Evolutionary conservation across 2,113 vertebrate species (phyloP), one percentile per base, ranked within the genome.

Genomic region (Hassar affinis): DNA sequence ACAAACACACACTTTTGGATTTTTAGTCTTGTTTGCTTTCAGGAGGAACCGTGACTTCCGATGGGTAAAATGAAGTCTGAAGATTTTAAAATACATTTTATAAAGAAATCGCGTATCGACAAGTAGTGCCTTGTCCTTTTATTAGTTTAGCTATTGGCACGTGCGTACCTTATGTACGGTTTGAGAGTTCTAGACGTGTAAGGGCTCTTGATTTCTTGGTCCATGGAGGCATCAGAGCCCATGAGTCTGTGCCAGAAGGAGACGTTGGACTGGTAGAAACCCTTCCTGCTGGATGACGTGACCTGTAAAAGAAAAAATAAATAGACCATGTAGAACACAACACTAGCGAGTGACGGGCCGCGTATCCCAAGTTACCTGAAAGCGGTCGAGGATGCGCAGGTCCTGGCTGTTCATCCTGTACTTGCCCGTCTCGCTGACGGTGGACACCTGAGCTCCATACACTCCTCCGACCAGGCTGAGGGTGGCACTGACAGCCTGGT

Each of bases 121-220:
- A 38, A 22, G 25, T 33, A 51, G 1, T 25, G 20, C 3, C n/a
- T n/a, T n/a, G n/a, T n/a, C n/a, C n/a, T n/a, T n/a, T n/a, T n/a
- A n/a, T n/a, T n/a, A n/a, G 61, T 11, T 45, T 38, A 33, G n/a
- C 25, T 14, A 17, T 15, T 61, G 38, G 38, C 38, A 42, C 38
- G 3, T 42, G 38, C 6, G 81, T 91, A 99, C 98, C 98, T 97
- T 94, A 99, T 99, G 85, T 92, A 99, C 0, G 97, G 97, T 57
- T 98, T 98, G 72, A 99, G 93, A 69, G 95, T 91, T n/a, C 97
- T 95, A 45, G 97, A 95, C 0, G 97, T 99, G 61, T 99, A 99
- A 1, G 98, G 97, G 88, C 98, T 99, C 90, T 96, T 95, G 51
- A 99, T 94, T 86, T 94, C 96, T 85, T 94, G 96, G 85, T 98